Base-by-base conservation (phyloP, 2,113 vertebrate genomes). In the Coryphaenoides rupestris region DNA sequence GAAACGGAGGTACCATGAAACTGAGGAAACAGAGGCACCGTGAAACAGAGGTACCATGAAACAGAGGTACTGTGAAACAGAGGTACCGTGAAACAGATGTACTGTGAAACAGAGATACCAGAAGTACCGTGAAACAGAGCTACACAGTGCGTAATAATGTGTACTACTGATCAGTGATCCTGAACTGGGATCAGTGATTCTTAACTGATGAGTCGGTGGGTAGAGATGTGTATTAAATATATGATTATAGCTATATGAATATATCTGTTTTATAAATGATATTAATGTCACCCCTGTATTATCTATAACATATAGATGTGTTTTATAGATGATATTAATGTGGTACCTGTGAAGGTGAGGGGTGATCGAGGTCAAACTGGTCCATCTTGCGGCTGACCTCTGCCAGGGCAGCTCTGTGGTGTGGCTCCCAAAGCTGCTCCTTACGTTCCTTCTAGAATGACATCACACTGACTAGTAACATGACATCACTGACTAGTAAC, bases 391-490 rank as follows among this genome's bases (percentile, higher is more conserved):
- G 94, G 73, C 91, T 95, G 21, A 93, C 95, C 57, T 98, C 96
- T 62, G 96, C 95, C 5, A 97, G 80, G 14, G 91, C 93, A 57
- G 93, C 85, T 80, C 97, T 92, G 76, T 98, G 97, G 68, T 91
- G 70, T 12, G 97, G 95, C 80, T 99, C 96, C 97, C 97, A 99
- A 46, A 93, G 87, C 76, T 99, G 98, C 77, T 99, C 97, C 79
- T 98, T 98, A n/a, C 95, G 90, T 74, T 99, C 97, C 86, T 98
- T 99, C 97, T 98, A 86, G 4, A 23, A 19, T 47, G 24, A 16
- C 49, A 50, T 74, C 62, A 21, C 46, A 33, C 40, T 53, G 0
- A 45, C 62, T 5, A n/a, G 1, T 15, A 19, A 63, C 26, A 68
- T 9, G 17, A 49, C 12, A 0, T 5, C n/a, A n/a, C 1, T 15